Base-by-base conservation (phyloP, 2,888 invertebrate species). In the Gymnosoma rotundatum region DNA sequence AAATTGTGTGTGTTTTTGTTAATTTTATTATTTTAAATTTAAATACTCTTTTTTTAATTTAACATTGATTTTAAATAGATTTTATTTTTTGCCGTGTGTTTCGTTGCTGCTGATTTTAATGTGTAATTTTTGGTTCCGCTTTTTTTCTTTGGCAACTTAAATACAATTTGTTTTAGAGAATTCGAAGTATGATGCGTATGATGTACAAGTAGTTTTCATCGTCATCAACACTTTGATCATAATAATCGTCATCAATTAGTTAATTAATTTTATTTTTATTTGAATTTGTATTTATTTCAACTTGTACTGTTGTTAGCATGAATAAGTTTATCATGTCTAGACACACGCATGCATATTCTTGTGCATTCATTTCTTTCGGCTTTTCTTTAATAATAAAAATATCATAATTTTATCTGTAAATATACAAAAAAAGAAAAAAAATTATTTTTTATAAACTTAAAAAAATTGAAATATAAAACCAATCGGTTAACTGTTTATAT, bases 51-150 rank as follows among this genome's bases (percentile, higher is more conserved):
- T 25, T 25, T 52, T 76, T 25, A 18, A 52, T 78, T 61, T 63
- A 70, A 61, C 74, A 74, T 56, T 70, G 75, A 70, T 75, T 74
- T 67, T 69, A 76, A 60, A 61, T 69, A 78, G 69, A 70, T 66
- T 60, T 73, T 12, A 56, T 72, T 58, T 21, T 50, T 54, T 63
- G 36, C 18, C 69, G 60, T 38, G 12, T 25, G 52, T n/a, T n/a
- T 60, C 20, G 25, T 61, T 45, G 58, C 32, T 50, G 67, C 38
- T 64, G 21, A 2, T 16, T 58, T 72, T 38, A n/a, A 58, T 25
- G 50, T 64, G 36, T 78, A 50, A 83, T 63, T 78, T 76, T 74
- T 74, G 52, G 73, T 83, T 83, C 83, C 83, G 83, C 73, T 83
- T 83, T 70, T 70, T 63, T 66, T 64, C 48, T 58, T 69, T 69